phyloP scores from a whole-genome alignment of 2,888 invertebrate species.

The Drosophila neoperkinsi region DNA sequence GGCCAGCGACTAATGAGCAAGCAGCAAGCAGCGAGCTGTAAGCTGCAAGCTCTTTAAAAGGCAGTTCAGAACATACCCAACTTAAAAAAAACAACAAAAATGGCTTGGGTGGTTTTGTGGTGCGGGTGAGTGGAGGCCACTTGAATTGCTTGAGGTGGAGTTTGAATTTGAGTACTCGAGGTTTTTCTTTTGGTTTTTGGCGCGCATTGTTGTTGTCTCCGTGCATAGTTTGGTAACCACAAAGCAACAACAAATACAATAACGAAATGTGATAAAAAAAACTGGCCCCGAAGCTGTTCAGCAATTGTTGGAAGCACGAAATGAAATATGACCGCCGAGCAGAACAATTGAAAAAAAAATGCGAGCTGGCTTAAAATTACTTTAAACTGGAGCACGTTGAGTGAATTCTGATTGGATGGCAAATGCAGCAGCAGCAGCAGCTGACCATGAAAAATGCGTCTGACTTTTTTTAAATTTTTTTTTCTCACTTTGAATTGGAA shows the following conservation, averaged over 20 bases:
- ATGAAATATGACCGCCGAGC: conserved; percentile 63
- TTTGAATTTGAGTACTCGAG: conserved; percentile 59
- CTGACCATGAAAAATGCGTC: conserved; percentile 69
- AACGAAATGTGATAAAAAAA: conserved; percentile 32
- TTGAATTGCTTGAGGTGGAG: conserved; percentile 65
- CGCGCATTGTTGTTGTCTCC: conserved; percentile 50
- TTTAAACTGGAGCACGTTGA: conserved; percentile 57
- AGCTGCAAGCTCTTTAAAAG: conserved; percentile 64
- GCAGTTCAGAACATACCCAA: conserved; percentile 62
- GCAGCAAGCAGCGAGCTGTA: conserved; percentile 61
- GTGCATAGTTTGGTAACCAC: conserved; percentile 17
- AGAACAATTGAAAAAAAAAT: conserved; percentile 59
- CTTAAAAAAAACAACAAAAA: conserved; percentile 21
- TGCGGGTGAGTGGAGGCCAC: conserved; percentile 38
- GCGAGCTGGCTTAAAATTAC: conserved; percentile 46
- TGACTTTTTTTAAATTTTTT: conserved; percentile 34
- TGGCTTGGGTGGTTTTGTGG: conserved; percentile 17
- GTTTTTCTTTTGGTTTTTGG: conserved; percentile 47
- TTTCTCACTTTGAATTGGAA: conserved; percentile 34
- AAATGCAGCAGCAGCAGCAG: conserved; percentile 48
- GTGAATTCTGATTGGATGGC: conserved; percentile 47
- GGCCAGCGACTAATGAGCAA: conserved; percentile 72
- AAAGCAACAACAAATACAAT: conserved; percentile 4
- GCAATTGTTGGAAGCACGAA: conserved; percentile 33
- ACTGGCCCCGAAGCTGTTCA: conserved; percentile 44